Percentiles rank a stretch among this genome's conserved stretches.
These are phyloP conservation scores for Sylvia borin DNA, from an alignment of 2,797 vertebrate genomes.

Conservation along the genomic window DNA sequence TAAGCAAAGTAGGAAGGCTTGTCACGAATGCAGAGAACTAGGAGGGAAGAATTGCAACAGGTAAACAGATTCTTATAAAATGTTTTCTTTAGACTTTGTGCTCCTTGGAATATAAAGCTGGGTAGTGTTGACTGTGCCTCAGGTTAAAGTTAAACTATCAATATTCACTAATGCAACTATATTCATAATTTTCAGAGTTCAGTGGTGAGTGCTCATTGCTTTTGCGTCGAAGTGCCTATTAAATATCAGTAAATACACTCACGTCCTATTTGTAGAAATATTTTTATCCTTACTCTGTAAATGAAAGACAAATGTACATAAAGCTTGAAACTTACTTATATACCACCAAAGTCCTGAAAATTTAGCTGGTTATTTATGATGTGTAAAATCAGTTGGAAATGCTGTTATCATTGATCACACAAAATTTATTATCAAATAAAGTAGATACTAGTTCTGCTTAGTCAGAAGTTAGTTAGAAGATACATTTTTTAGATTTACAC, in stretches of 20 bases:
- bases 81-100: background rate
- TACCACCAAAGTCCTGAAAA: background rate
- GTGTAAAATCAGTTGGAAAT: background rate
- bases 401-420: background rate
- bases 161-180: background rate
- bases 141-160: background rate
- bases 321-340: background rate
- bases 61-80: background rate
- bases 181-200: background rate
- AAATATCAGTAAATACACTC: background rate
- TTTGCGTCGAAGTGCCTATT: background rate
- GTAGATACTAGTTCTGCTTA: background rate
- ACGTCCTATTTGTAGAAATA: background rate
- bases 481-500: background rate
- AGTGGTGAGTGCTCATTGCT: background rate
- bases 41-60: constrained; percentile 24
- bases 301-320: background rate
- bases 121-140: background rate
- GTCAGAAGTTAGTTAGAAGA: background rate
- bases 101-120: background rate
- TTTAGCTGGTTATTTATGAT: background rate
- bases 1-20: constrained; percentile 81
- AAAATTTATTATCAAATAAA: background rate
- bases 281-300: background rate
- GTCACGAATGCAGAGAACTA: constrained; percentile 79